Base-by-base conservation (phyloP, 2,113 vertebrate species). In the Podiceps cristatus region DNA sequence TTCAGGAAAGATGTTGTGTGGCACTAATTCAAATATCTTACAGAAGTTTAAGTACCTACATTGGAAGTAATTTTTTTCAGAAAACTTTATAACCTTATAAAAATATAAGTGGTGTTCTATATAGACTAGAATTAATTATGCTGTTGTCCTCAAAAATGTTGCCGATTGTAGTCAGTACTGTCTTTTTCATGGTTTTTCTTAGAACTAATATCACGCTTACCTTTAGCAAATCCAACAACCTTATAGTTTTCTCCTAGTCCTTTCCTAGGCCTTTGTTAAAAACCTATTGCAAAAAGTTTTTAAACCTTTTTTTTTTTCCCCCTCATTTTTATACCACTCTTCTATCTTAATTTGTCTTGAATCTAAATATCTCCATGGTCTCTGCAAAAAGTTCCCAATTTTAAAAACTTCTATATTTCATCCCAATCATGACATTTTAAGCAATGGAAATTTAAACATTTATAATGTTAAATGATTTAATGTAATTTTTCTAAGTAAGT, bases 401-500 rank as follows among this genome's bases (percentile, higher is more conserved):
- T 55, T 5, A 77, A 86, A 75, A 75, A 44, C 14, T 44, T 86
- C 31, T 16, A 2, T 56, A 52, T 67, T 94, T 88, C 24, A 68
- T 60, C 35, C 52, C 42, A 44, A 28, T 50, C 23, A 11, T 13
- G 17, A 59, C 35, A 80, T 66, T 75, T 71, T 63, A 92, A 83
- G 58, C 86, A 85, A 82, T 31, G 58, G 64, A 93, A 94, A 92
- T 76, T 19, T 29, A 88, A 90, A 68, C 76, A 82, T 97, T 89
- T 88, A 76, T 93, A 64, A 85, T 24, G 44, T 6, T 72, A 74
- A 86, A 88, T 47, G 78, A 91, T 73, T 90, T 86, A 86, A 63
- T 72, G 63, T 71, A 92, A 86, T 95, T 77, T 80, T 91, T 95
- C 29, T 88, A 92, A 93, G 90, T 88, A 92, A 93, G 90, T 86